Base-by-base conservation (phyloP, 2,888 invertebrate genomes). In the Epistrophe grossulariae region DNA sequence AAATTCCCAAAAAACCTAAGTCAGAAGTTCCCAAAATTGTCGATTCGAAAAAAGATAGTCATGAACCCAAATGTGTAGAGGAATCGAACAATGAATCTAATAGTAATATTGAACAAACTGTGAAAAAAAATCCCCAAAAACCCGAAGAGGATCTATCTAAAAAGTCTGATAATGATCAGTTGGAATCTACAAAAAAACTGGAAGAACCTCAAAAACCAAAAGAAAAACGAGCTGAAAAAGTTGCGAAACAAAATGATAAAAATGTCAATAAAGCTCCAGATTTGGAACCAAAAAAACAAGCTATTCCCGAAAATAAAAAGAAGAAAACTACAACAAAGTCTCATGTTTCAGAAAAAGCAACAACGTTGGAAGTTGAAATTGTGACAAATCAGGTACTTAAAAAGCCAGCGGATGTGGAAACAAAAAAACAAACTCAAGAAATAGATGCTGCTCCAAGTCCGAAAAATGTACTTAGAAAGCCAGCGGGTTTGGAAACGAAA, bases 1-100 rank as follows among this genome's bases (percentile, higher is more conserved):
- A 91, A 78, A 92, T 92, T 80, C 92, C 92, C 1, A 92, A 90
- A 83, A 90, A 90, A 45, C 7, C 62, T 10, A 83, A 87, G 28
- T 50, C 68, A n/a, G 84, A 79, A 15, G 81, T 79, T 17, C 19
- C 55, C 10, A 68, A 77, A 76, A 10, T 50, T 70, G 68, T 60
- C 31, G 62, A 62, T 13, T 9, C 52, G 19, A 17, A 71, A 78
- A 82, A 43, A 9, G 57, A 70, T 72, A 24, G 19, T 38, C 45
- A 31, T 9, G 62, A 52, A 52, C 2, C 13, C 60, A 57, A 66
- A 74, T 70, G 17, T 43, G 28, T 11, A n/a, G 31, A 28, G 31
- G 38, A 78, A 71, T 8, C 19, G n/a, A 17, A 11, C 35, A 50
- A 45, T 9, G 43, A 64, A 9, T 24, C 62, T 8, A 0, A 28